Conservation (phyloP, 2,113 vertebrate genomes). For the Reinhardtius hippoglossoides region DNA sequence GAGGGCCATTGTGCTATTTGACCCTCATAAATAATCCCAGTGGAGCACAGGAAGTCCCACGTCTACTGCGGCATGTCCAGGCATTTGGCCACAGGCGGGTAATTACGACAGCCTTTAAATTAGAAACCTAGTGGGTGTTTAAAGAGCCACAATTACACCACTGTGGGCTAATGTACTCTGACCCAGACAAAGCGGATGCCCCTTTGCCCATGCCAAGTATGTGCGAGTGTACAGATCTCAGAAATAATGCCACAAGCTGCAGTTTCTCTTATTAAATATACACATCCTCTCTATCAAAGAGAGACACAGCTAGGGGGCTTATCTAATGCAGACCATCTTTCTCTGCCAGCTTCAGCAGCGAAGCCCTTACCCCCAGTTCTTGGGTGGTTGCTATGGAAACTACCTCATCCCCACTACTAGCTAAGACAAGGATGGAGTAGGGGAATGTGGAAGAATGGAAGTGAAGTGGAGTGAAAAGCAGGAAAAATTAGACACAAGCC, state of each 20-base stretch:
- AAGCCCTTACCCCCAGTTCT: slow-evolving; percentile 74
- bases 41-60: slow-evolving; percentile 26
- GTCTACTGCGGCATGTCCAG: slow-evolving; percentile 23
- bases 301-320: slow-evolving; percentile 42
- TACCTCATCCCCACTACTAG: slow-evolving; percentile 62
- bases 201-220: not conserved
- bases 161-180: slow-evolving; percentile 24
- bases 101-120: slow-evolving; percentile 57
- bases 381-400: slow-evolving; percentile 81
- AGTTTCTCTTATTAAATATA: slow-evolving; percentile 47
- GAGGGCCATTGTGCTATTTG: slow-evolving; percentile 30
- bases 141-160: slow-evolving; percentile 19
- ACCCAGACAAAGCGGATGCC: slow-evolving; percentile 34
- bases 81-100: slow-evolving; percentile 59
- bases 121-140: slow-evolving; percentile 47
- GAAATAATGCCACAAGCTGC: slow-evolving; percentile 35
- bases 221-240: slow-evolving; percentile 19
- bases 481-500: not conserved
- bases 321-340: slow-evolving; percentile 69
- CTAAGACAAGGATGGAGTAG: slow-evolving; percentile 54
- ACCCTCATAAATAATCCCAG: slow-evolving; percentile 68
- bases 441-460: slow-evolving; percentile 38
- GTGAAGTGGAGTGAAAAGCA: slow-evolving; percentile 17
- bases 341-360: slow-evolving; percentile 56
- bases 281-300: slow-evolving; percentile 18